Base-by-base conservation (phyloP, 2,888 invertebrate species). In the Lithophane socia region DNA sequence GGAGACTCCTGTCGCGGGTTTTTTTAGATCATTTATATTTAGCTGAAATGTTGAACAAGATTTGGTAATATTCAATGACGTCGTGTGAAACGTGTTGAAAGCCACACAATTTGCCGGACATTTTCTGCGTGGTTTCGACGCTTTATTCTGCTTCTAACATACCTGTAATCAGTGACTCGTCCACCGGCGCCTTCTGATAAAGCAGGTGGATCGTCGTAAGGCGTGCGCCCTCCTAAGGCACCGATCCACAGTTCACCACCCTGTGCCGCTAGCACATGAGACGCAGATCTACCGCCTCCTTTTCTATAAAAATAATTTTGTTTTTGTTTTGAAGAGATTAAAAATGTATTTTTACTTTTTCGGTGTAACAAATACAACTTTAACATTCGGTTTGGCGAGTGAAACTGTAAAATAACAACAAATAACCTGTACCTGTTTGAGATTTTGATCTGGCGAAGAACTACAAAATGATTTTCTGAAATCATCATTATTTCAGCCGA, bases 191-290 rank as follows among this genome's bases (percentile, higher is more conserved):
- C 99, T 94, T 99, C 99, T 49, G 98, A 99, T 71, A 99, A 98
- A 0, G 99, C 99, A 0, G 99, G 99, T 0, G 99, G 99, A 93
- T 99, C 99, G 93, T 99, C 99, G 73, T 99, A 97, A 7, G 99
- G 98, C 63, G 98, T 98, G 58, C 99, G 97, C 0, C 99, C 99
- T 47, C 98, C 98, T 63, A 99, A 96, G 0, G 99, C 98, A 85
- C 99, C 99, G 84, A 99, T 98, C 96, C 99, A 99, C 87, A 99
- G 98, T 96, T 99, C 99, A 0, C 99, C 99, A 0, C 99, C 99
- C 89, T 99, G 99, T 16, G 99, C 98, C 0, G 99, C 98, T 71
- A 99, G 93, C 91, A 99, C 97, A 94, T 99, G 99, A 1, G 99
- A 99, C 47, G 99, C 98, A 0, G 99, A 98, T 92, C 99, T 98